These are phyloP conservation scores for Calliphora vicina DNA, from an alignment of 1,140 invertebrate genomes.

Conservation along the genomic window DNA sequence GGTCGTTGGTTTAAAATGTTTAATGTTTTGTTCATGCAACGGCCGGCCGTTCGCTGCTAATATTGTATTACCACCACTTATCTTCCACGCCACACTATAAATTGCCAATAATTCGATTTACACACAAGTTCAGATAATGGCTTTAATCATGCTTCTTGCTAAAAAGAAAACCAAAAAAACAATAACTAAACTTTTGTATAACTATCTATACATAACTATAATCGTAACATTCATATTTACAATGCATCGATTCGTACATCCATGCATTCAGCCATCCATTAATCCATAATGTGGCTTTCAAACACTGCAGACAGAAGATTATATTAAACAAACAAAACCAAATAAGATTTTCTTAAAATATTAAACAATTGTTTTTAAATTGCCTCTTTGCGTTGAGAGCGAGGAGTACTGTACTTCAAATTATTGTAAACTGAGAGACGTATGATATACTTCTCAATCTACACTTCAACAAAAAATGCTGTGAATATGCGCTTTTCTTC, in stretches of 20 bases:
- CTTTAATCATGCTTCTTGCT: constrained; percentile 29
- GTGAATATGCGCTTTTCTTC: too few relatives aligned
- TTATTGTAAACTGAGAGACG: not conserved
- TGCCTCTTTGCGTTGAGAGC: not conserved
- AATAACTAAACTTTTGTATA: not conserved
- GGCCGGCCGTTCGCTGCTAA: constrained; percentile 8
- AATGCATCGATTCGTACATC: not conserved
- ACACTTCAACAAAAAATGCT: not conserved
- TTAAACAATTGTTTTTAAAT: constrained; percentile 35
- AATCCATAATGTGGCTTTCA: constrained; percentile 7
- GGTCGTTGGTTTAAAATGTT: not conserved
- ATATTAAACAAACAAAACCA: constrained; percentile 39
- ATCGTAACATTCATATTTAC: not conserved
- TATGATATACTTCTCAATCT: not conserved
- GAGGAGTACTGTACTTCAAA: not conserved
- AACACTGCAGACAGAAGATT: not conserved
- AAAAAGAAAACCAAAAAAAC: not conserved
- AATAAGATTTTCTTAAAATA: constrained; percentile 42
- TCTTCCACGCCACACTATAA: constrained; percentile 38
- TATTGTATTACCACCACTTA: constrained; percentile 37
- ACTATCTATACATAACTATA: not conserved
- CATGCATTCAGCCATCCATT: not conserved
- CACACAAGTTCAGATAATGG: constrained; percentile 41
- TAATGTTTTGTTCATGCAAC: not conserved
- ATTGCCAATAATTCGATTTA: constrained; percentile 45